Percentiles rank a stretch among this genome's conserved stretches.
Evolutionary conservation across 1,140 invertebrate species (phyloP).

Genomic region (Olivierus martensii): DNA sequence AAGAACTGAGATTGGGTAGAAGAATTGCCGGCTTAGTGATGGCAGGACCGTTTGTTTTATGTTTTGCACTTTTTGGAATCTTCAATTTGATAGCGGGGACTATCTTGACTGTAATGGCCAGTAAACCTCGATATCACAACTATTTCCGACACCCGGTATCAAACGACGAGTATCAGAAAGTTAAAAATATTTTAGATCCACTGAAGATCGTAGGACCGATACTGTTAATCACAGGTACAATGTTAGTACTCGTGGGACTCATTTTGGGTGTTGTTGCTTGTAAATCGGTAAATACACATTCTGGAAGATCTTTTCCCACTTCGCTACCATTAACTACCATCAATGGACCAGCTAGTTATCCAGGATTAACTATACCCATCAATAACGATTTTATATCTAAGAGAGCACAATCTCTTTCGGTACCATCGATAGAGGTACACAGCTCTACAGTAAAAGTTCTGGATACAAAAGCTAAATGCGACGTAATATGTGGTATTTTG

Average conservation of each 20-base stretch:
- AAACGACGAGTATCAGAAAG: background rate
- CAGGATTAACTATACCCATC: too few species aligned
- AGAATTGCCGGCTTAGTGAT: conserved; percentile 3
- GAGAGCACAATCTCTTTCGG: too few species aligned
- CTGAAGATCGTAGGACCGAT: conserved; percentile 8
- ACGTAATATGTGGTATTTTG: too few species aligned
- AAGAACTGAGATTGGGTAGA: background rate
- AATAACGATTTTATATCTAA: too few species aligned
- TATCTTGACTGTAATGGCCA: conserved; percentile 3
- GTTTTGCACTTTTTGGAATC: conserved; percentile 11
- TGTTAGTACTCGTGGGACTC: conserved; percentile 6
- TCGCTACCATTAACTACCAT: too few species aligned
- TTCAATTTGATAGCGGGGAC: conserved; percentile 13
- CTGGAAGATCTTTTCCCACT: background rate
- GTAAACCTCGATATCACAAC: background rate
- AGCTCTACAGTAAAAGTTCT: too few species aligned
- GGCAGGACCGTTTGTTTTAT: conserved; percentile 7
- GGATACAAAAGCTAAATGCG: too few species aligned
- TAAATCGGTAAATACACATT: background rate
- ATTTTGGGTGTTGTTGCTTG: conserved; percentile 5
- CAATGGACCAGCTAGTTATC: too few species aligned
- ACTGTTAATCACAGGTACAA: conserved; percentile 1
- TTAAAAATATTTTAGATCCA: conserved; percentile 1
- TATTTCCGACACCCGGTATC: background rate
- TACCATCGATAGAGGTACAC: too few species aligned